Evolutionary conservation across 2,888 invertebrate species (phyloP).

Genomic region (Leptinotarsa juncta): DNA sequence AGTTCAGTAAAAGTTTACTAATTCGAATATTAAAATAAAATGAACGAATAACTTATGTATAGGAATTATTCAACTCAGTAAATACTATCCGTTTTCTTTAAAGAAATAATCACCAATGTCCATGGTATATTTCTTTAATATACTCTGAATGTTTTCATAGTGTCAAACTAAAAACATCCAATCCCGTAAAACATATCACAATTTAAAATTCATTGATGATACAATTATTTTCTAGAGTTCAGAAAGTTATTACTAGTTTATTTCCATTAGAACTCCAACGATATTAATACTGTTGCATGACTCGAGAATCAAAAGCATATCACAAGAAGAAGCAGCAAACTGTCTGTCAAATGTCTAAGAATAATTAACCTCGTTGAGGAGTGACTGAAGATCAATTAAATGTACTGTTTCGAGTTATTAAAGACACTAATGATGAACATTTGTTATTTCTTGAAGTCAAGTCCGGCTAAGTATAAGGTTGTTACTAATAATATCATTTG

Average conservation of each 20-base stretch:
- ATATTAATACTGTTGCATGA: slow-evolving; percentile 40
- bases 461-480: too few relatives aligned
- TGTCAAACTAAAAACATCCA: neutral
- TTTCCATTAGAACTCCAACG: slow-evolving; percentile 19
- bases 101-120: too few relatives aligned
- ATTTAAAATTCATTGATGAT: neutral
- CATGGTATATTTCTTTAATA: too few relatives aligned
- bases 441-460: slow-evolving; percentile 30
- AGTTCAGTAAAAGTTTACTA: too few relatives aligned
- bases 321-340: slow-evolving; percentile 44
- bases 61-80: too few relatives aligned
- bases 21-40: too few relatives aligned
- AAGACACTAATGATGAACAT: slow-evolving; percentile 35
- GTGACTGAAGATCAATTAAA: slow-evolving; percentile 38
- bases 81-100: too few relatives aligned
- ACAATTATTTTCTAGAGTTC: slow-evolving; percentile 2
- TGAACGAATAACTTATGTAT: too few relatives aligned
- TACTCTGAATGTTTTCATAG: too few relatives aligned
- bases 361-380: slow-evolving; percentile 39
- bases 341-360: slow-evolving; percentile 50
- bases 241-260: slow-evolving; percentile 11
- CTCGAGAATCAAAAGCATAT: slow-evolving; percentile 35
- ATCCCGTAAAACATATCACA: neutral
- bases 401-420: slow-evolving; percentile 36
- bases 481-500: too few relatives aligned